A percentile compares a stretch with the other conserved stretches of the same genome.
Evolutionary conservation across 2,113 vertebrate species (phyloP).

Genomic region (Nipponia nippon): DNA sequence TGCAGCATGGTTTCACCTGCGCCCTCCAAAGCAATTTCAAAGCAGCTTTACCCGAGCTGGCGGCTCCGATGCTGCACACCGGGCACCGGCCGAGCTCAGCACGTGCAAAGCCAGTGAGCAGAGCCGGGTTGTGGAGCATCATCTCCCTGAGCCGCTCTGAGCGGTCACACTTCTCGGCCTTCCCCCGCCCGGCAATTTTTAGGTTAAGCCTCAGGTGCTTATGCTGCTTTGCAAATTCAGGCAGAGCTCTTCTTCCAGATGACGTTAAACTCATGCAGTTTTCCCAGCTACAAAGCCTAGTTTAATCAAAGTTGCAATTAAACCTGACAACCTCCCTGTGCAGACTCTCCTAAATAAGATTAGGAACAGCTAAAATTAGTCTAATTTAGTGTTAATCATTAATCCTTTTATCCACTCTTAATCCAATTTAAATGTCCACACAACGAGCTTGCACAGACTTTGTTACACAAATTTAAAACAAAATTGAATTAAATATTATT

Average conservation of each 20-base stretch:
- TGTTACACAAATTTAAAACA: background rate
- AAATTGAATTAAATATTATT: background rate
- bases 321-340: slow-evolving; percentile 1
- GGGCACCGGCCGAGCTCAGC: rapidly evolving
- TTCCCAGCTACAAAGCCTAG: background rate
- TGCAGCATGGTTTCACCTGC: rapidly evolving
- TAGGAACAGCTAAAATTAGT: slow-evolving; percentile 56
- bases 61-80: rapidly evolving
- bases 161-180: rapidly evolving
- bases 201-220: background rate
- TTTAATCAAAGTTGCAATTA: slow-evolving; percentile 23
- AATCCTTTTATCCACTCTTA: slow-evolving; percentile 17
- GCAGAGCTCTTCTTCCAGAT: background rate
- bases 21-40: background rate
- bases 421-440: slow-evolving; percentile 52
- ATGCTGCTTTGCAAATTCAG: background rate
- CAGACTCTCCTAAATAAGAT: slow-evolving; percentile 18
- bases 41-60: background rate
- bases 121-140: background rate
- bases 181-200: rapidly evolving
- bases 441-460: background rate
- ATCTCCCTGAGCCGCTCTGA: background rate
- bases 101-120: rapidly evolving
- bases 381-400: slow-evolving; percentile 52
- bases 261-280: background rate